phyloP scores from a whole-genome alignment of 2,797 vertebrate species.

The Hozukius guyotensis region DNA sequence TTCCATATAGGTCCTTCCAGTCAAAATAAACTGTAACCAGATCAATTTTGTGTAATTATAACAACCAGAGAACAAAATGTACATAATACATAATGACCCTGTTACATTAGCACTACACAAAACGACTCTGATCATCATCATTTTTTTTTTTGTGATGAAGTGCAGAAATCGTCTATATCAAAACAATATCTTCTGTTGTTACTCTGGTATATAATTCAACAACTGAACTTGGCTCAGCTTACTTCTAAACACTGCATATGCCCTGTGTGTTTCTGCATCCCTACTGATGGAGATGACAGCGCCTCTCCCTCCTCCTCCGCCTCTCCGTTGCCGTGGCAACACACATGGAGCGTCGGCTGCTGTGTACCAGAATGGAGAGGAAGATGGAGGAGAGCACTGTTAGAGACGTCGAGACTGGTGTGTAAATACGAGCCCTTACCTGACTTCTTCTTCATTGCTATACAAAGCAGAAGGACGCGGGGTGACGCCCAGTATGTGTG shows the following conservation, averaged over 20 bases:
- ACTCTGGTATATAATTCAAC: too few relatives aligned
- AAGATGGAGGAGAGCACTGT: conserved; percentile 85
- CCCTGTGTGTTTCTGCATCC: not conserved
- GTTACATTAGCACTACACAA: too few relatives aligned
- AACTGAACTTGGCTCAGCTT: not conserved
- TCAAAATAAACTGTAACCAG: too few relatives aligned
- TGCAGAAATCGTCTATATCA: not conserved
- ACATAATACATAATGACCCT: too few relatives aligned
- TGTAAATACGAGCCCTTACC: conserved; percentile 72
- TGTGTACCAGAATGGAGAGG: conserved; percentile 67
- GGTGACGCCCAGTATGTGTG: not conserved
- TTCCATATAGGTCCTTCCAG: too few relatives aligned
- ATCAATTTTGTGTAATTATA: too few relatives aligned
- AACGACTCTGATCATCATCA: too few relatives aligned
- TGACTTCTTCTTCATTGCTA: not conserved
- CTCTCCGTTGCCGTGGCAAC: conserved; percentile 83
- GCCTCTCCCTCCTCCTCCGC: conserved; percentile 40
- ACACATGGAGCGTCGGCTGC: conserved; percentile 75
- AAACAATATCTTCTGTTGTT: not conserved
- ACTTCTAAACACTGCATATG: not conserved
- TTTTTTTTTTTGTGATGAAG: not conserved
- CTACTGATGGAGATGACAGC: conserved; percentile 8
- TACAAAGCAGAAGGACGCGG: not conserved
- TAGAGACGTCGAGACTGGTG: conserved; percentile 84
- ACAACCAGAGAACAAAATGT: too few relatives aligned